Evolutionary conservation across 2,888 invertebrate genomes (phyloP).

Genomic region (Sinodicranocentrus sp.): DNA sequence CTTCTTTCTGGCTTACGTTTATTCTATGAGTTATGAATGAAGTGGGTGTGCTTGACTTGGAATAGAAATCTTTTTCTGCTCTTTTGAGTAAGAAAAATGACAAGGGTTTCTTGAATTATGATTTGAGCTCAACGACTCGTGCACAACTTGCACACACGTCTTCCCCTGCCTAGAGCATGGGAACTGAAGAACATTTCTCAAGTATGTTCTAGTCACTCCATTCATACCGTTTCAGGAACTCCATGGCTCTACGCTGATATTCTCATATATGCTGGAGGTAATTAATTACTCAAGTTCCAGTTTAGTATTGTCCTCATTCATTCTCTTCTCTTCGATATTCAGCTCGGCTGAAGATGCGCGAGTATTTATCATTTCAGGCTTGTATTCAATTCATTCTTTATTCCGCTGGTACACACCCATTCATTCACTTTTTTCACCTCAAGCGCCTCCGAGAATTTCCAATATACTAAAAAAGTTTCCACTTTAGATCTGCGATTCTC

Average conservation of each 20-base stretch:
- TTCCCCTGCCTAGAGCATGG: background rate
- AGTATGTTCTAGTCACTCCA: background rate
- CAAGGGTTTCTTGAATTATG: constrained; percentile 40
- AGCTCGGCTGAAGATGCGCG: too few relatives aligned
- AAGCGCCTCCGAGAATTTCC: too few relatives aligned
- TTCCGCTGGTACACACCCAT: too few relatives aligned
- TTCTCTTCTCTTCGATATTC: too few relatives aligned
- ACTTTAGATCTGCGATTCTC: too few relatives aligned
- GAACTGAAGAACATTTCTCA: background rate
- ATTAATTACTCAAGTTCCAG: constrained; percentile 48
- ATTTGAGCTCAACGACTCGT: constrained; percentile 15
- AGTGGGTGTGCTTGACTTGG: constrained; percentile 25
- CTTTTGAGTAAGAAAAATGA: constrained; percentile 50
- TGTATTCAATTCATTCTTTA: too few relatives aligned
- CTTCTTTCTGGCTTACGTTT: background rate
- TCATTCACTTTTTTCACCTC: too few relatives aligned
- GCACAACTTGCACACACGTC: background rate
- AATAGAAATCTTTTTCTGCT: constrained; percentile 42
- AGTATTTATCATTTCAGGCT: too few relatives aligned
- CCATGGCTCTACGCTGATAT: background rate
- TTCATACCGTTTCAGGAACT: background rate
- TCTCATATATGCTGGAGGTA: constrained; percentile 6
- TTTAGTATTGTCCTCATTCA: too few relatives aligned
- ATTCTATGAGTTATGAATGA: constrained; percentile 38
- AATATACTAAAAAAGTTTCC: too few relatives aligned